Evolutionary conservation across 1,140 invertebrate species (phyloP).

Genomic region (Leptoteleia sp.): DNA sequence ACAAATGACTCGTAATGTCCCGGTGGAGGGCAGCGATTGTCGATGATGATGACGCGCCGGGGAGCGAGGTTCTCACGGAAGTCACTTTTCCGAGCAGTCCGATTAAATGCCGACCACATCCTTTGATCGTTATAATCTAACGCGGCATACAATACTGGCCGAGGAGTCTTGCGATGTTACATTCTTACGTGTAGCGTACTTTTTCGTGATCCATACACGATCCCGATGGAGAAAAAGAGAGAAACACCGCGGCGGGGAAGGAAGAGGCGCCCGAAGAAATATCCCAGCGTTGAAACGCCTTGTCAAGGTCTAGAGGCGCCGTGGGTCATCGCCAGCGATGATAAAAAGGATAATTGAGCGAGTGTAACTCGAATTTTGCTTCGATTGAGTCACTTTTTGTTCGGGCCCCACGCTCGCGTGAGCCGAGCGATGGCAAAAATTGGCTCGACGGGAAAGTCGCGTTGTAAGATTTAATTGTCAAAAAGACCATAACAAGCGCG

Average conservation of each 20-base stretch:
- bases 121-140: slow-evolving; percentile 76
- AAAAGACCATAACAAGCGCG: slow-evolving; percentile 1
- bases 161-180: slow-evolving; percentile 69
- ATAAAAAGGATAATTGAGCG: slow-evolving; percentile 66
- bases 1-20: slow-evolving; percentile 50
- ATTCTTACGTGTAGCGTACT: slow-evolving; percentile 76
- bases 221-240: slow-evolving; percentile 63
- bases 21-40: slow-evolving; percentile 24
- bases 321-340: slow-evolving; percentile 68
- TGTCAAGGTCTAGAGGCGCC: slow-evolving; percentile 74
- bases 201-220: slow-evolving; percentile 64
- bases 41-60: slow-evolving; percentile 35
- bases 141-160: slow-evolving; percentile 69
- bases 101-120: slow-evolving; percentile 80
- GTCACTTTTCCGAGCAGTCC: slow-evolving; percentile 77
- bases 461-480: slow-evolving; percentile 13
- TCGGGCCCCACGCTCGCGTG: slow-evolving; percentile 5
- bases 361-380: slow-evolving; percentile 58
- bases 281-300: slow-evolving; percentile 65
- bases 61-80: slow-evolving; percentile 77
- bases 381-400: slow-evolving; percentile 55
- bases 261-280: slow-evolving; percentile 68
- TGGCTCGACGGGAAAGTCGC: slow-evolving; percentile 9
- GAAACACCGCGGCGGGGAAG: slow-evolving; percentile 49
- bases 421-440: slow-evolving; percentile 19